phyloP scores from a whole-genome alignment of 1,140 invertebrate genomes.

The Pogonus chalceus region DNA sequence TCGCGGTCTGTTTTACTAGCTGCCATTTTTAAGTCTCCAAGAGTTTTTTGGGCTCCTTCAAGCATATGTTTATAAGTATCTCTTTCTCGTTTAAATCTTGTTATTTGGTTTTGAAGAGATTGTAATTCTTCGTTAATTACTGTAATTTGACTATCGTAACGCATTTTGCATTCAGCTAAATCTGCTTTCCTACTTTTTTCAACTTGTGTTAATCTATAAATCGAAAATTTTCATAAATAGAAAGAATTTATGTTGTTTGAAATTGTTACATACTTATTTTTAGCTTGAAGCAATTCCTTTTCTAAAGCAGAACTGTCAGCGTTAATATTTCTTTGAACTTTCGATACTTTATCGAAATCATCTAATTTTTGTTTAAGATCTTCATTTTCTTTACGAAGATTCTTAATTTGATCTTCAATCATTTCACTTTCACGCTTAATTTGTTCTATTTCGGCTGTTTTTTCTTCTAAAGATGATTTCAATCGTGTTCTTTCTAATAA shows the following conservation, averaged over 20 bases:
- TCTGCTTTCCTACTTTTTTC: conserved; percentile 78
- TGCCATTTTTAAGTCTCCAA: conserved; percentile 56
- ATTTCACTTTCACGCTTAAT: conserved; percentile 62
- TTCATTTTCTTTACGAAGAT: conserved; percentile 65
- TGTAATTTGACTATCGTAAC: conserved; percentile 80
- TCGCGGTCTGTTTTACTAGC: conserved; percentile 33
- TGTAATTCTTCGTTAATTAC: conserved; percentile 79
- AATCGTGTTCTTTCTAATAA: conserved; percentile 56
- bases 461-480: conserved; percentile 59
- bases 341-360: conserved; percentile 75
- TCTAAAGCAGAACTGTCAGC: conserved; percentile 63
- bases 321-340: conserved; percentile 67
- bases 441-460: conserved; percentile 60
- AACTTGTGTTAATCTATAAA: conserved; percentile 52
- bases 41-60: conserved; percentile 73
- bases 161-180: conserved; percentile 71
- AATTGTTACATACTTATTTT: conserved; percentile 47
- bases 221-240: neutral
- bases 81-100: conserved; percentile 74
- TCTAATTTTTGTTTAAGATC: conserved; percentile 70
- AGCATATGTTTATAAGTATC: conserved; percentile 88
- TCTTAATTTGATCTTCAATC: conserved; percentile 57
- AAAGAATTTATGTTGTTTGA: too few relatives aligned
- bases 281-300: conserved; percentile 60
- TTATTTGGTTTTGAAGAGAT: conserved; percentile 66